A percentile compares a stretch with the other conserved stretches of the same genome.
phyloP scores from a whole-genome alignment of 2,113 vertebrate species.

The Pachyramphus minor region DNA sequence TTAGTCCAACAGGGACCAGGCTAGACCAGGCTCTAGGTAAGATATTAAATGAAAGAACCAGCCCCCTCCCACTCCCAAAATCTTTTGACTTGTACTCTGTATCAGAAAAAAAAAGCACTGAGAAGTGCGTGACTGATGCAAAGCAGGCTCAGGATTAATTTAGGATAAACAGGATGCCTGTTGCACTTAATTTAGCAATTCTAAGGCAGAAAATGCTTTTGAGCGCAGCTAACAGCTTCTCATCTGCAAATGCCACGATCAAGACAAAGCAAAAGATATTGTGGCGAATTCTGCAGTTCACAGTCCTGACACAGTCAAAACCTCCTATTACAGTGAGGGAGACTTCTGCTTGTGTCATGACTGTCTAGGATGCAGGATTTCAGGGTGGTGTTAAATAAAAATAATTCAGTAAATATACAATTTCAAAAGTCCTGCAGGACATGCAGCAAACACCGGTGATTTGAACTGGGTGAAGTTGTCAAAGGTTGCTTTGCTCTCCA shows the following conservation, averaged over 20 bases:
- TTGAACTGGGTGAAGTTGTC: slow-evolving; percentile 74
- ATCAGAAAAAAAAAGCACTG: not conserved
- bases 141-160: slow-evolving; percentile 3
- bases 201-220: not conserved
- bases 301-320: slow-evolving; percentile 32
- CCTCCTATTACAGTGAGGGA: not conserved
- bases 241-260: slow-evolving; percentile 26
- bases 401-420: not conserved
- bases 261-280: slow-evolving; percentile 35
- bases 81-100: not conserved
- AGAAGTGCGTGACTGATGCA: not conserved
- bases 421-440: slow-evolving; percentile 14
- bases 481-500: slow-evolving; percentile 76
- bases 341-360: not conserved
- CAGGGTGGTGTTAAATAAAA: not conserved
- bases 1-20: not conserved
- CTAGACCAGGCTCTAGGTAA: not conserved
- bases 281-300: slow-evolving; percentile 35
- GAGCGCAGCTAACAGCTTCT: not conserved
- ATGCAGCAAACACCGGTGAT: slow-evolving; percentile 21
- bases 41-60: not conserved
- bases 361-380: not conserved
- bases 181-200: not conserved
- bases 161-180: slow-evolving; percentile 17
- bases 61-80: not conserved